Percentiles rank a stretch among this genome's conserved stretches.
Conservation (phyloP, 2,113 vertebrate genomes). For the Arvicanthis niloticus region DNA sequence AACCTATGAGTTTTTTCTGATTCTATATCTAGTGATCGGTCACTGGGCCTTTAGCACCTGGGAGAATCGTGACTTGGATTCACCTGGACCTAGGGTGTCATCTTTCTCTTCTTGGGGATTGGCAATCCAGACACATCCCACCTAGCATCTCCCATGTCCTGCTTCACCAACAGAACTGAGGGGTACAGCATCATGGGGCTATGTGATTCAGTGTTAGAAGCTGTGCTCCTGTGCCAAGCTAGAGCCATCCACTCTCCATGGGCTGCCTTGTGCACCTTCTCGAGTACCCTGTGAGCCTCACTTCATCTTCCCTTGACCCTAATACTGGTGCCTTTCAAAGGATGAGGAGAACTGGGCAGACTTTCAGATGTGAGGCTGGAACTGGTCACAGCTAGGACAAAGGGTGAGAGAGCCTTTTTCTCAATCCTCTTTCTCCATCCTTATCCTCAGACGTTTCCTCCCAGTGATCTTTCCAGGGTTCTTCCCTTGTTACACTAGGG, state of each 20-base stretch:
- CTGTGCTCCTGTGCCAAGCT: background rate
- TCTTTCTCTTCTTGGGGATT: background rate
- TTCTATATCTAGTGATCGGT: background rate
- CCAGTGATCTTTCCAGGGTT: background rate
- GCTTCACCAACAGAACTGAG: background rate
- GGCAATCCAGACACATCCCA: background rate
- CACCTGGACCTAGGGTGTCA: background rate
- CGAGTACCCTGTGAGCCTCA: too few relatives aligned
- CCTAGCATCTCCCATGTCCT: background rate
- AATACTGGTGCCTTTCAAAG: background rate
- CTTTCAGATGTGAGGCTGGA: background rate
- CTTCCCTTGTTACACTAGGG: background rate
- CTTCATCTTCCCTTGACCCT: background rate
- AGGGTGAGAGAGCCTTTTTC: background rate
- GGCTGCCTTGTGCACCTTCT: background rate
- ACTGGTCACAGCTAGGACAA: background rate
- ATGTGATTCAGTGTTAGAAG: background rate
- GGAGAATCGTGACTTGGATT: background rate
- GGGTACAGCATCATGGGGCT: background rate
- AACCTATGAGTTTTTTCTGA: constrained; percentile 18
- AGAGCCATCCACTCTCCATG: background rate
- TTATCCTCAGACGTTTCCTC: background rate
- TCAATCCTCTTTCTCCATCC: background rate
- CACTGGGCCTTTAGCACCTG: background rate
- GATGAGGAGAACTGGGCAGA: background rate